phyloP scores from a whole-genome alignment of 2,113 vertebrate species.

The Pelobates fuscus region DNA sequence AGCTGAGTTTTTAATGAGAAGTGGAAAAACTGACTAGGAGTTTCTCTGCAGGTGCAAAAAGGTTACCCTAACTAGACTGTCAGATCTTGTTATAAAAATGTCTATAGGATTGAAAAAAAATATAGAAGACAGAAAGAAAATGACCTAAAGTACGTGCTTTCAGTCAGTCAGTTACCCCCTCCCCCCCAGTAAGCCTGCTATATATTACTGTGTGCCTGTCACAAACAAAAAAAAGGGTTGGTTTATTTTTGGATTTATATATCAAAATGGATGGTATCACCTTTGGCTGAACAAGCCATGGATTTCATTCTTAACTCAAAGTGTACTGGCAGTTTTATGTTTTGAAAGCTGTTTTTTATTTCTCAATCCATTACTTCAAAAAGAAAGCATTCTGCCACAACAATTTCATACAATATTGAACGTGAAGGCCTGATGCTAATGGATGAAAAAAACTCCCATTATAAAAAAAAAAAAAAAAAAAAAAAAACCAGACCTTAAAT shows the following conservation, averaged over 20 bases:
- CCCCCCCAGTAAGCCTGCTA: background rate
- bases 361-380: background rate
- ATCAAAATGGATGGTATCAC: conserved; percentile 1
- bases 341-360: background rate
- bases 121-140: conserved; percentile 36
- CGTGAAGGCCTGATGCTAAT: too few relatives aligned
- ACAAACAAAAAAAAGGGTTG: background rate
- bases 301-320: background rate
- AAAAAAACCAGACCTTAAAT: too few relatives aligned
- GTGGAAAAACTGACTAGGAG: conserved; percentile 44
- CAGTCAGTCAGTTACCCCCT: background rate
- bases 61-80: conserved; percentile 45
- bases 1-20: conserved; percentile 43
- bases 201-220: conserved; percentile 31
- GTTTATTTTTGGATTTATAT: background rate
- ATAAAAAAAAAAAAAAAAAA: too few relatives aligned
- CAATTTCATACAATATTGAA: too few relatives aligned
- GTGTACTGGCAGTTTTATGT: background rate
- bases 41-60: conserved; percentile 47
- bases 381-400: too few relatives aligned
- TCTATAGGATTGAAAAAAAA: conserved; percentile 25
- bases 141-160: conserved; percentile 44
- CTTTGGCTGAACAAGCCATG: background rate
- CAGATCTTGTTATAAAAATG: conserved; percentile 44
- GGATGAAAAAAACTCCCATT: too few relatives aligned